Evolutionary conservation across 2,113 vertebrate genomes (phyloP).

Genomic region (Labrus mixtus): DNA sequence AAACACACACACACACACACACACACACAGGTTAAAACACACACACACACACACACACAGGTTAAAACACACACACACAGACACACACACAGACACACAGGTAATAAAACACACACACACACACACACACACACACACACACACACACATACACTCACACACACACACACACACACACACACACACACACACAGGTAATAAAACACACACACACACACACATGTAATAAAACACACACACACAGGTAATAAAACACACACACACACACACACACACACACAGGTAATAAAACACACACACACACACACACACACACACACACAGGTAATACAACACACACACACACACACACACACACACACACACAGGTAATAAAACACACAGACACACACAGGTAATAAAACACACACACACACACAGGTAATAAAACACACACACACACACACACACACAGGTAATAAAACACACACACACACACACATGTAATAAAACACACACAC

Average conservation of each 20-base stretch:
- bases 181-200: accelerated
- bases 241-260: not conserved
- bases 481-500: no score
- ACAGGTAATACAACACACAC: no score
- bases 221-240: not conserved
- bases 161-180: not conserved
- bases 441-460: no score
- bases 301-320: not conserved
- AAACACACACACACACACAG: no score
- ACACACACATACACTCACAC: no score
- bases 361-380: no score
- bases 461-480: not conserved
- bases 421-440: not conserved
- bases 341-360: no score
- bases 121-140: not conserved
- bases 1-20: not conserved
- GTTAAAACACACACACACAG: no score
- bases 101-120: no score
- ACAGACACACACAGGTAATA: no score
- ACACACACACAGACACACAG: no score
- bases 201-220: not conserved
- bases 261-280: not conserved
- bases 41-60: no score
- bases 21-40: not conserved
- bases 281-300: not conserved